phyloP scores from a whole-genome alignment of 1,140 invertebrate species.

The Lucilia cuprina region DNA sequence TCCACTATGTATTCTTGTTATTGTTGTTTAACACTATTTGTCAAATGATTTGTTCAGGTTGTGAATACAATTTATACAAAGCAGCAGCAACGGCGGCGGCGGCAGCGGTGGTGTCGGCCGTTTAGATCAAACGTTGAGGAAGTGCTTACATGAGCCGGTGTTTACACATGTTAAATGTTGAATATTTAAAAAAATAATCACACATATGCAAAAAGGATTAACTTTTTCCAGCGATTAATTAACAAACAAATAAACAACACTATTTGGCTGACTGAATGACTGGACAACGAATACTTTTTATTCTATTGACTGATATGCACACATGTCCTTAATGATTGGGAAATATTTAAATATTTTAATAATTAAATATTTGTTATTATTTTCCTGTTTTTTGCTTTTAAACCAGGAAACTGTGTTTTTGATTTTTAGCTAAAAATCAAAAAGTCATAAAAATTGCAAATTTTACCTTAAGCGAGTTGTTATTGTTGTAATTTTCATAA shows the following conservation, averaged over 20 bases:
- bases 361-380: not conserved
- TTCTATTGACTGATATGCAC: too few species aligned
- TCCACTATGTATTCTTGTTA: not conserved
- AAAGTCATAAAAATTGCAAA: not conserved
- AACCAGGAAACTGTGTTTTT: not conserved
- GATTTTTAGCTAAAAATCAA: not conserved
- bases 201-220: constrained; percentile 7
- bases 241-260: not conserved
- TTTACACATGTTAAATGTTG: not conserved
- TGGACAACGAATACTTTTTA: not conserved
- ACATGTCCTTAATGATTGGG: not conserved
- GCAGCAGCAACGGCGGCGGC: too few species aligned
- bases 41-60: not conserved
- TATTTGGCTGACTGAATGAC: not conserved
- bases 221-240: not conserved
- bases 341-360: not conserved
- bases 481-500: too few species aligned
- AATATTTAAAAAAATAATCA: not conserved
- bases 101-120: too few species aligned
- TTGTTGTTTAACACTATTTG: not conserved
- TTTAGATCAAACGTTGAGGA: not conserved
- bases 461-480: not conserved
- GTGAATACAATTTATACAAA: not conserved
- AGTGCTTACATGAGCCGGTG: not conserved
- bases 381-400: not conserved